phyloP scores from a whole-genome alignment of 2,888 invertebrate species.

The Mythimna loreyi region DNA sequence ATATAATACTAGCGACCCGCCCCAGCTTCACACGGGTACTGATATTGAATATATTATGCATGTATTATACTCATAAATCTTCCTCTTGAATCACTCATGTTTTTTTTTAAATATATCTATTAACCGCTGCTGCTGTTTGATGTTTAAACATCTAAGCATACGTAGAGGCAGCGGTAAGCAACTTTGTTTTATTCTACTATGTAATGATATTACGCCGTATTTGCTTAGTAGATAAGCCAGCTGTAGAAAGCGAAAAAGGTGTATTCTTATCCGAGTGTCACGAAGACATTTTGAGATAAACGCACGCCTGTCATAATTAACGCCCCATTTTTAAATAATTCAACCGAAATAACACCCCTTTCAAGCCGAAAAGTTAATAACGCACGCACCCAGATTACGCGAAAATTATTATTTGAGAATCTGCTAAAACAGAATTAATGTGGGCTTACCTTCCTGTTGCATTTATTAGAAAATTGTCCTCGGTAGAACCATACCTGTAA shows the following conservation, averaged over 20 bases:
- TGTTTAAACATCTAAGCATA: too few species aligned
- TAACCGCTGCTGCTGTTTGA: too few species aligned
- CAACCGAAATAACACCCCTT: conserved; percentile 18
- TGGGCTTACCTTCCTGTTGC: background rate
- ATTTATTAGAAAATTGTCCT: background rate
- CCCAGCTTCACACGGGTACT: too few species aligned
- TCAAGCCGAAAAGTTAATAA: conserved; percentile 27
- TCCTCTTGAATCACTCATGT: too few species aligned
- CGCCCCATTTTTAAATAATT: conserved; percentile 35
- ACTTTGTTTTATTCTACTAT: too few species aligned
- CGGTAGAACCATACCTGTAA: background rate
- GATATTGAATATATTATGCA: too few species aligned
- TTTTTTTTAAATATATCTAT: too few species aligned
- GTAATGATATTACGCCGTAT: background rate
- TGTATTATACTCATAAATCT: too few species aligned
- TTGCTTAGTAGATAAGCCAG: background rate
- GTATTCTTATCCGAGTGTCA: conserved; percentile 1
- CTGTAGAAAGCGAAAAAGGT: background rate
- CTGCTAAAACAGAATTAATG: conserved; percentile 1
- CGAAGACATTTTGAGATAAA: conserved; percentile 11
- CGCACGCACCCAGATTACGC: conserved; percentile 17
- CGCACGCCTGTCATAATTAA: conserved; percentile 18
- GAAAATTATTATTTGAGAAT: conserved; percentile 31
- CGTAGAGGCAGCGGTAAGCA: too few species aligned
- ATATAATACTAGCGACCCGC: too few species aligned